Evolutionary conservation across 2,888 invertebrate species (phyloP), one percentile per base, ranked within the genome.

Genomic region (Heliconius sara): DNA sequence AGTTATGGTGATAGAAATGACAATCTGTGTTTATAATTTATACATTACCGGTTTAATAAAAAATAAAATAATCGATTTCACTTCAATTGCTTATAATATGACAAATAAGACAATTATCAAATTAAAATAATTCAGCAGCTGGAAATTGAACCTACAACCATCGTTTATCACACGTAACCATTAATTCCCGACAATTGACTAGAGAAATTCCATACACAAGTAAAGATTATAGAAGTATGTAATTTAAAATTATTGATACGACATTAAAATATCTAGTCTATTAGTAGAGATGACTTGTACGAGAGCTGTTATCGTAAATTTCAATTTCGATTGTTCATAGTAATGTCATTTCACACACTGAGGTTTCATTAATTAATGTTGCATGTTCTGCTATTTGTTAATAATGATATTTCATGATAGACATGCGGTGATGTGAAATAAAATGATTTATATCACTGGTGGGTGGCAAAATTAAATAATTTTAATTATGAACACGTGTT

Each of bases 251-350:
- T 67, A n/a, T 22, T 12, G 34, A 34, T 67, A 39, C 34, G 12
- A 22, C n/a, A 34, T 12, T 67, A 10, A 1, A 52, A 19, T 34
- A 9, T 67, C 67, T 39, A 22, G 5, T 27, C 22, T 52, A 52
- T 22, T 71, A 52, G 12, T 22, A 30, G 10, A 71, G 27, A n/a
- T 34, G 4, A 52, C 6, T 47, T 70, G 3, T 52, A 72, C 43
- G 10, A 52, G 30, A 22, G 19, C 27, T 76, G 76, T 74, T 76
- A 80, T 79, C 79, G 77, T 83, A 80, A 83, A 80, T 82, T 83
- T 78, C 78, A 76, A 78, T 75, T 70, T 79, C 74, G 78, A 81
- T 83, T 78, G 78, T 77, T 66, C 66, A 79, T 75, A 79, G 27
- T 79, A 63, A 68, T 66, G 68, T n/a, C 73, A 67, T 65, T 65